These are phyloP conservation scores for Clusia tigrina DNA, from an alignment of 2,888 invertebrate species.

Conservation along the genomic window DNA sequence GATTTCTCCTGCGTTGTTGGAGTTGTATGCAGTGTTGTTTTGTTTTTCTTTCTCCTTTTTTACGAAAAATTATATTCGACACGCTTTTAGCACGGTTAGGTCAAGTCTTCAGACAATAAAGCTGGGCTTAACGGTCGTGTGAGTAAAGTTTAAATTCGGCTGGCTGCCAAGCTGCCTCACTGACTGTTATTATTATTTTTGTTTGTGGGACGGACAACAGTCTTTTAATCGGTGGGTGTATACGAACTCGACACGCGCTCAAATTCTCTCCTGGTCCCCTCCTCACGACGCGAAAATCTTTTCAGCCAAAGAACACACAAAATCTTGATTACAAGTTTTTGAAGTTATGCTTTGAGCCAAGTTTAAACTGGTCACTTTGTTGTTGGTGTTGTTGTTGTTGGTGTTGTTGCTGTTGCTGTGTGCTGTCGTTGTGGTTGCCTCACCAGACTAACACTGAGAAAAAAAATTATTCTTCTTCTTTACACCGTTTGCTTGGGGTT, in stretches of 20 bases:
- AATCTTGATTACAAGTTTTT: neutral
- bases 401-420: too few relatives aligned
- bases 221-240: conserved; percentile 12
- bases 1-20: neutral
- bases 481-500: too few relatives aligned
- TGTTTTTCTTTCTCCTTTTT: neutral
- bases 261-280: neutral
- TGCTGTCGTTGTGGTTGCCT: too few relatives aligned
- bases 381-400: too few relatives aligned
- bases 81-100: conserved; percentile 11
- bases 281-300: neutral
- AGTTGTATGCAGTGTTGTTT: conserved; percentile 5
- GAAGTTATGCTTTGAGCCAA: too few relatives aligned
- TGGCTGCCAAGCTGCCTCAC: neutral
- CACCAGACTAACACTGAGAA: too few relatives aligned
- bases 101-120: conserved; percentile 6
- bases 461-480: too few relatives aligned
- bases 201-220: conserved; percentile 3
- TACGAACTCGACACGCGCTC: conserved; percentile 12
- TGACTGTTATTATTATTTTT: conserved; percentile 13
- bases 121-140: conserved; percentile 15
- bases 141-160: conserved; percentile 4
- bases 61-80: conserved; percentile 7
- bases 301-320: too few relatives aligned
- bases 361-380: too few relatives aligned